Base-by-base conservation (phyloP, 2,797 vertebrate species). In the Cyclopterus lumpus region DNA sequence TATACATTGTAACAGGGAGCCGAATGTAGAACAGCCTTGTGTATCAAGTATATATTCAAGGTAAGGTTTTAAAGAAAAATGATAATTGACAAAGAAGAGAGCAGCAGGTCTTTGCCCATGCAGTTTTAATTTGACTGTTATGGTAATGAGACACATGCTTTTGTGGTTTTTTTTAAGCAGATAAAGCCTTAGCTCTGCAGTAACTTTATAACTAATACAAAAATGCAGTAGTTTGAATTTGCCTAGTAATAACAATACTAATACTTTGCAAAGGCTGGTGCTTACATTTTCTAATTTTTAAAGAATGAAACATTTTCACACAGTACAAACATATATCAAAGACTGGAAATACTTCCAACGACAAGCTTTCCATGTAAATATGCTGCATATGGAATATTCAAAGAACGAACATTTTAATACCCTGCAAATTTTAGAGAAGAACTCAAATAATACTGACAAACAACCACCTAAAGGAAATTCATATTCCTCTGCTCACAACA, bases 401-500 rank as follows among this genome's bases (percentile, higher is more conserved):
- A 67, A 74, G 46, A n/a, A 51, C 42, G 28, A 64, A 48, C 8
- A 67, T 46, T 71, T 70, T 1, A 9, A 62, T 12, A 63, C 14
- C 42, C 11, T 65, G 65, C 24, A 18, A 42, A 67, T 71, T 9
- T 24, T 51, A 22, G 10, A 10, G 4, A 51, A 16, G 36, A 62
- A 24, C 14, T 48, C 22, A 38, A 30, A 72, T 18, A 68, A 73
- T 68, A 60, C 12, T 73, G 42, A 34, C 9, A 49, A 44, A 69
- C 44, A 28, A 28, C 26, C 28, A 72, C 38, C 26, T 46, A 2
- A 49, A 62, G 20, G 54, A 63, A 16, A 58, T 20, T 53, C 9
- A 75, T 68, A 69, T 67, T 80, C 36, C 54, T 65, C 3, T 22
- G 46, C 59, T 77, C 26, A 48, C 7, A 70, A 28, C 12, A 55